These are phyloP conservation scores for Pseudois nayaur DNA, from an alignment of 2,113 vertebrate species.

Conservation along the genomic window DNA sequence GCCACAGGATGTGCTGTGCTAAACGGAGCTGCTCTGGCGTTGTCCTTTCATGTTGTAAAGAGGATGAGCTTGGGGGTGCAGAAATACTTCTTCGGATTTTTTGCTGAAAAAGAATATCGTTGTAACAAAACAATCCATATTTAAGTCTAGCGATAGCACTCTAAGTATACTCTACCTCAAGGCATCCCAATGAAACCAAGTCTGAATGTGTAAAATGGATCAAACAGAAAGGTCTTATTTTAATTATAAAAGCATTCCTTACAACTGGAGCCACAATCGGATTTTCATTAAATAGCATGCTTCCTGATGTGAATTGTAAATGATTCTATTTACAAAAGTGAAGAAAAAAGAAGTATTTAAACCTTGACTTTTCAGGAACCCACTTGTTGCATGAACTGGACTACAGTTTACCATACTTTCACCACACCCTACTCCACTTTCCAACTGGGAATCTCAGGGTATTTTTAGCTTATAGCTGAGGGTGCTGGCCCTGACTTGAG, in stretches of 20 bases:
- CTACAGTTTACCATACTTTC: neutral
- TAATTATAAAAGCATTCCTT: constrained; percentile 58
- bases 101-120: constrained; percentile 1
- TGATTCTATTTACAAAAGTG: constrained; percentile 28
- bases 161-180: neutral
- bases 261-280: constrained; percentile 32
- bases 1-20: neutral
- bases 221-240: constrained; percentile 39
- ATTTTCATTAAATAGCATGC: constrained; percentile 48
- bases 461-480: neutral
- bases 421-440: neutral
- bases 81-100: constrained; percentile 23
- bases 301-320: constrained; percentile 47
- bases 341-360: neutral
- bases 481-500: neutral
- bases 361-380: constrained; percentile 33
- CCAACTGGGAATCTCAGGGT: neutral
- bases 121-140: neutral
- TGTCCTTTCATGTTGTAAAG: neutral
- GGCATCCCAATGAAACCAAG: neutral
- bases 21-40: neutral
- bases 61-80: neutral
- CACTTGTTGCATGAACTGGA: neutral
- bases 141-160: neutral
- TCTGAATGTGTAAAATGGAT: constrained; percentile 23